A percentile compares a stretch with the other conserved stretches of the same genome.
phyloP scores from a whole-genome alignment of 1,140 invertebrate genomes.

The Homalodisca vitripennis region DNA sequence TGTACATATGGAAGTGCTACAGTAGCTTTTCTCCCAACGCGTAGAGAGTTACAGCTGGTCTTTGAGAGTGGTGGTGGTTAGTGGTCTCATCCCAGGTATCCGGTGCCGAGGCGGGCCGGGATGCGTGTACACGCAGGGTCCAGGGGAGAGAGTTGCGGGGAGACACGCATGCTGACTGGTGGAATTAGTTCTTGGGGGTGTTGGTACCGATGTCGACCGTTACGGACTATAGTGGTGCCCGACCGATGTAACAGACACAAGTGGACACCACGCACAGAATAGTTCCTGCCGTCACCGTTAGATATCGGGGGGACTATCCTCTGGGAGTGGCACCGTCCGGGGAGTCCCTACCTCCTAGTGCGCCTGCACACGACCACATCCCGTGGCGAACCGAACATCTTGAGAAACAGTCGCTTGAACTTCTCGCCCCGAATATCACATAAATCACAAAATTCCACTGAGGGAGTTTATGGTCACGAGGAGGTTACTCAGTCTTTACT shows the following conservation, averaged over 20 bases:
- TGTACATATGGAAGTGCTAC: too few species aligned
- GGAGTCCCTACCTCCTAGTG: slow-evolving; percentile 57
- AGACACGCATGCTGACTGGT: slow-evolving; percentile 45
- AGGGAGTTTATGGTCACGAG: slow-evolving; percentile 94
- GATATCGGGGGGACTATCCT: slow-evolving; percentile 74
- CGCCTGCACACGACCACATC: slow-evolving; percentile 51
- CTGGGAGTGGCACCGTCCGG: slow-evolving; percentile 70
- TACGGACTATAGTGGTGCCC: slow-evolving; percentile 56
- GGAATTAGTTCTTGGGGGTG: slow-evolving; percentile 45
- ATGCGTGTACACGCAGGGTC: slow-evolving; percentile 66
- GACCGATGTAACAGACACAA: slow-evolving; percentile 56
- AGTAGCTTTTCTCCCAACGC: too few species aligned
- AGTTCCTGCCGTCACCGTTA: slow-evolving; percentile 57
- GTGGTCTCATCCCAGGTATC: slow-evolving; percentile 29
- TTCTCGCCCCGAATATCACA: slow-evolving; percentile 96
- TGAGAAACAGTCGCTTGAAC: slow-evolving; percentile 86
- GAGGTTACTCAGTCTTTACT: slow-evolving; percentile 85
- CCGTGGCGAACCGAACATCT: slow-evolving; percentile 77
- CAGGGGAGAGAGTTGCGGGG: slow-evolving; percentile 54
- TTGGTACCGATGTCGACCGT: slow-evolving; percentile 49
- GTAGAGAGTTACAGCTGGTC: slow-evolving; percentile 25
- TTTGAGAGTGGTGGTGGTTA: slow-evolving; percentile 35
- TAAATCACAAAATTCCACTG: slow-evolving; percentile 97
- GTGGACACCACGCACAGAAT: slow-evolving; percentile 48
- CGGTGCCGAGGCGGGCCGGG: slow-evolving; percentile 52